A percentile compares a stretch with the other conserved stretches of the same genome.
phyloP scores from a whole-genome alignment of 2,888 invertebrate species.

The Temnothorax ravouxi region DNA sequence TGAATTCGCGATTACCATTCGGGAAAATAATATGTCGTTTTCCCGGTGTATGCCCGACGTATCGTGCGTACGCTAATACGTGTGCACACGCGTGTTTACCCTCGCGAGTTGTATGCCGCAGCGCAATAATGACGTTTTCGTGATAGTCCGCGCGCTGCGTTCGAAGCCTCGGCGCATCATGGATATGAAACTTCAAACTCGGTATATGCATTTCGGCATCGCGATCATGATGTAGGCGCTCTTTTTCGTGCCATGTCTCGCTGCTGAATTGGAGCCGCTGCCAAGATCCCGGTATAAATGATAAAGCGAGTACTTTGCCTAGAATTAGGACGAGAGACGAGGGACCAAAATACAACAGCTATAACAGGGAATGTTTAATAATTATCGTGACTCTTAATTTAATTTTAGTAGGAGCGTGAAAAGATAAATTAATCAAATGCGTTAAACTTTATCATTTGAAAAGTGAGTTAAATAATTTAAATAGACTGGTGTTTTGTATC shows the following conservation, averaged over 20 bases:
- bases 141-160: slow-evolving; percentile 4
- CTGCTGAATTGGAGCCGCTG: slow-evolving; percentile 24
- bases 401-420: neutral
- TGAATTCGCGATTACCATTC: slow-evolving; percentile 72
- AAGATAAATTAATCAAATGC: neutral
- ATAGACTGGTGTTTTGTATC: neutral
- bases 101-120: neutral
- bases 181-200: neutral
- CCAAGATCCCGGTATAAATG: slow-evolving; percentile 34
- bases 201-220: neutral
- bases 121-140: slow-evolving; percentile 43
- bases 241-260: slow-evolving; percentile 12
- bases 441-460: neutral
- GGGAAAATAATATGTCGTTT: slow-evolving; percentile 71
- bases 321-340: slow-evolving; percentile 13
- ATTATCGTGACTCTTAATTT: neutral
- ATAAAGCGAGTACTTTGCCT: neutral
- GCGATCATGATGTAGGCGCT: neutral
- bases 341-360: too few relatives aligned
- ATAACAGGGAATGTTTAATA: neutral
- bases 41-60: neutral
- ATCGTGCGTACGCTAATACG: slow-evolving; percentile 29
- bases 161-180: slow-evolving; percentile 29
- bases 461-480: neutral
- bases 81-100: slow-evolving; percentile 26